Evolutionary conservation across 1,140 invertebrate species (phyloP).

Genomic region (Drosophila azteca): DNA sequence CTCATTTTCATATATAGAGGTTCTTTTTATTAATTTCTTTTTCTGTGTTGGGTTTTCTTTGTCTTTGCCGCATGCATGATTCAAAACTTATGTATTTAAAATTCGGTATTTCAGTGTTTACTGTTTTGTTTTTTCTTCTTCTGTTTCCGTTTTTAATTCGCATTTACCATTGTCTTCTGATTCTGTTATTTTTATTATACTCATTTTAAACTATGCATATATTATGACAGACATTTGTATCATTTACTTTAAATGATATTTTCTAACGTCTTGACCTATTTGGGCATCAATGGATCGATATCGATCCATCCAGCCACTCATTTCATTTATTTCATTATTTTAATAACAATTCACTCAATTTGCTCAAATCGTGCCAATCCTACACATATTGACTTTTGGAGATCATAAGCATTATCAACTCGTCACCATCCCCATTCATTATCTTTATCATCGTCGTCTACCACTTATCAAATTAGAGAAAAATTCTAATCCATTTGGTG

Average conservation of each 20-base stretch:
- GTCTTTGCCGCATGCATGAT: conserved; percentile 45
- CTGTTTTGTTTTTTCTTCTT: conserved; percentile 47
- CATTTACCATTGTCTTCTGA: conserved; percentile 59
- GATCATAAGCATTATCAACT: conserved; percentile 71
- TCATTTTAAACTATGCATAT: conserved; percentile 82
- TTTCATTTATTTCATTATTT: conserved; percentile 72
- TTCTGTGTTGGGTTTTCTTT: conserved; percentile 23
- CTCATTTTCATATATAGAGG: conserved; percentile 36
- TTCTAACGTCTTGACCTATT: conserved; percentile 67
- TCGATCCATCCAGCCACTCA: conserved; percentile 49
- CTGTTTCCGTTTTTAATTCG: conserved; percentile 48
- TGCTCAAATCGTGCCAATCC: conserved; percentile 77
- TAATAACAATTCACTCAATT: conserved; percentile 82
- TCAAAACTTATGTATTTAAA: conserved; percentile 61
- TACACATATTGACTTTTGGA: conserved; percentile 76
- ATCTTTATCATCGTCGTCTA: conserved; percentile 37
- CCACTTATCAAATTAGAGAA: conserved; percentile 78
- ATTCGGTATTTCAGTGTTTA: conserved; percentile 65
- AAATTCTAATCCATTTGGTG: conserved; percentile 75
- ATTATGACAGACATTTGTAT: conserved; percentile 72
- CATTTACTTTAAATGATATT: conserved; percentile 79
- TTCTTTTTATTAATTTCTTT: conserved; percentile 44
- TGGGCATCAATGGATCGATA: conserved; percentile 51
- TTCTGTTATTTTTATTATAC: conserved; percentile 73
- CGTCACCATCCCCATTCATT: conserved; percentile 43